phyloP scores from a whole-genome alignment of 2,888 invertebrate genomes.

The Crematogaster levior region DNA sequence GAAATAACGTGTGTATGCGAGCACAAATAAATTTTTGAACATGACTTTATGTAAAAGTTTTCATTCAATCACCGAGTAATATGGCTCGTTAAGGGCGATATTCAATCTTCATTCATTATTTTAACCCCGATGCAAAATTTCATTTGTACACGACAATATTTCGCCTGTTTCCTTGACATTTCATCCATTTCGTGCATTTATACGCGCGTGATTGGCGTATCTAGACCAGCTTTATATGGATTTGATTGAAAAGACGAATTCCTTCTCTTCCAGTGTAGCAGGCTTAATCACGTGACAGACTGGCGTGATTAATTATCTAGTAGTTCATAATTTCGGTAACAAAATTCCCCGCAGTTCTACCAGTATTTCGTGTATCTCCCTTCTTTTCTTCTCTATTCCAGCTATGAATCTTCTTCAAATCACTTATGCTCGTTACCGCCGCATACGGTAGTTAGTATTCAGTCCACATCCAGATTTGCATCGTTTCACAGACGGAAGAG shows the following conservation, averaged over 20 bases:
- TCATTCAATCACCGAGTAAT: slow-evolving; percentile 28
- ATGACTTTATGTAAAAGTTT: slow-evolving; percentile 16
- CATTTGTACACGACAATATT: slow-evolving; percentile 21
- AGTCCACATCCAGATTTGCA: slow-evolving; percentile 19
- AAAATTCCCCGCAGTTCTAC: slow-evolving; percentile 1
- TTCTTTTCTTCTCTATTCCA: slow-evolving; percentile 11
- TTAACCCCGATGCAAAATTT: slow-evolving; percentile 28
- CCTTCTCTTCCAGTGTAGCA: slow-evolving; percentile 14
- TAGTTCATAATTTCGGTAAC: slow-evolving; percentile 38
- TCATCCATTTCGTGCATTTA: slow-evolving; percentile 8
- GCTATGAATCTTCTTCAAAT: slow-evolving; percentile 45
- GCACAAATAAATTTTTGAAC: slow-evolving; percentile 3
- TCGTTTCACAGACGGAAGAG: slow-evolving; percentile 27
- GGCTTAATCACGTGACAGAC: not conserved
- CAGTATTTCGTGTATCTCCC: slow-evolving; percentile 1
- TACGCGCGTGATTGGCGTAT: slow-evolving; percentile 19
- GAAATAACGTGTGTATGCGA: slow-evolving; percentile 4
- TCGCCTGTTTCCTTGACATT: slow-evolving; percentile 11
- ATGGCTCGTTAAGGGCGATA: slow-evolving; percentile 28
- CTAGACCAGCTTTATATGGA: slow-evolving; percentile 32
- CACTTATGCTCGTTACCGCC: slow-evolving; percentile 29
- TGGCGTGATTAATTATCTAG: slow-evolving; percentile 35
- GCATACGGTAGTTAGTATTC: slow-evolving; percentile 31
- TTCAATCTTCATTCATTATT: slow-evolving; percentile 48
- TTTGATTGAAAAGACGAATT: slow-evolving; percentile 42